A percentile compares a stretch with the other conserved stretches of the same genome.
Evolutionary conservation across 2,797 vertebrate species (phyloP).

Genomic region (Sebastes trivittatus): DNA sequence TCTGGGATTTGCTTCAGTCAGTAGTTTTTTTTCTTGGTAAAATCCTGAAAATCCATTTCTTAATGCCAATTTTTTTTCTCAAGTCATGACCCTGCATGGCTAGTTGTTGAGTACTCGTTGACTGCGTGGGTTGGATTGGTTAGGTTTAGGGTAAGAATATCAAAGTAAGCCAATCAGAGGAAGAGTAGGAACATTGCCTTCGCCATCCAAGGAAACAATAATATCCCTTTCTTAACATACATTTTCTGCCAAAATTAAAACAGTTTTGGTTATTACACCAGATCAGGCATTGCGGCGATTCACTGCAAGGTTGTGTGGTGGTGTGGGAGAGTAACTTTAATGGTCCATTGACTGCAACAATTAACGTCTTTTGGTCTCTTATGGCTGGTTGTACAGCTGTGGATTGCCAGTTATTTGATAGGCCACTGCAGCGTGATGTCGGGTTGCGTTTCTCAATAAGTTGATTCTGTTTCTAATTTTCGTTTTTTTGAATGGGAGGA

Average conservation of each 20-base stretch:
- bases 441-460: too few species aligned
- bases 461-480: too few species aligned
- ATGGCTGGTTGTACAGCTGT: too few species aligned
- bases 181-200: background rate
- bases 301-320: rapidly evolving
- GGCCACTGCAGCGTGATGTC: too few species aligned
- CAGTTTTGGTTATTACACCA: background rate
- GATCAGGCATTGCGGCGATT: rapidly evolving
- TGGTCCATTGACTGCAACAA: too few species aligned
- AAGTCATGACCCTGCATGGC: too few species aligned
- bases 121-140: too few species aligned
- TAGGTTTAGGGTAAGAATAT: too few species aligned
- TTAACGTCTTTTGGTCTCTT: too few species aligned
- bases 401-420: rapidly evolving
- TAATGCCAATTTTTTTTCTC: background rate
- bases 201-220: background rate
- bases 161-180: background rate
- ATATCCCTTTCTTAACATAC: background rate
- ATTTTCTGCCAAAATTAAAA: background rate
- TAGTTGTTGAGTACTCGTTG: too few species aligned
- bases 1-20: background rate
- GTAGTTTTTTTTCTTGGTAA: background rate
- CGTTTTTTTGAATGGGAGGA: too few species aligned
- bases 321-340: too few species aligned
- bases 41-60: background rate